Conservation (phyloP, 2,797 vertebrate species). For the Centropyge bicolor region DNA sequence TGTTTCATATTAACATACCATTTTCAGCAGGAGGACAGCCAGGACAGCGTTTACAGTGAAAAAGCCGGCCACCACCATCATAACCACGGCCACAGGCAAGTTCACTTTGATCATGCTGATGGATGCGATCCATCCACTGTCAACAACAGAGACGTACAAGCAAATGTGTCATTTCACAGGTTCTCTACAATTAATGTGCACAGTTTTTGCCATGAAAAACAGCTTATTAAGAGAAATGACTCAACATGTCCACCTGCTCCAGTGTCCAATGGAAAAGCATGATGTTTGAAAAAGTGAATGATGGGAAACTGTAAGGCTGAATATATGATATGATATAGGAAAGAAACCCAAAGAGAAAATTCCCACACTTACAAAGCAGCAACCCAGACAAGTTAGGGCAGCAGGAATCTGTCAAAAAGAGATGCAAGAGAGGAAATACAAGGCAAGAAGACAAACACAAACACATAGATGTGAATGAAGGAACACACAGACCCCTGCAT, state of each 20-base stretch:
- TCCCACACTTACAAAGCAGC: slow-evolving; percentile 75
- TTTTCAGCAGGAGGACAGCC: slow-evolving; percentile 92
- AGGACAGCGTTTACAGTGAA: slow-evolving; percentile 91
- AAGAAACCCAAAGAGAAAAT: slow-evolving; percentile 64
- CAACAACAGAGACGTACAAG: slow-evolving; percentile 42
- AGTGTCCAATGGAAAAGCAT: slow-evolving; percentile 37
- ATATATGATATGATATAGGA: slow-evolving; percentile 28
- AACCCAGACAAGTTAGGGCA: slow-evolving; percentile 74
- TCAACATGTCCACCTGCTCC: slow-evolving; percentile 5
- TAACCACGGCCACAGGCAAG: slow-evolving; percentile 89
- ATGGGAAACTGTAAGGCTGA: slow-evolving; percentile 23
- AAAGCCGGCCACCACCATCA: slow-evolving; percentile 96
- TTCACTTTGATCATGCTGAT: slow-evolving; percentile 79
- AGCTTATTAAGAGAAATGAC: background rate
- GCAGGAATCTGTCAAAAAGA: slow-evolving; percentile 82
- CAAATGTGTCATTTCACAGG: slow-evolving; percentile 10
- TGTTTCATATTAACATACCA: slow-evolving; percentile 79
- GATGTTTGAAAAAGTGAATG: slow-evolving; percentile 38
- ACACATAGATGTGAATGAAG: slow-evolving; percentile 48
- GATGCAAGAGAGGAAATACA: slow-evolving; percentile 68
- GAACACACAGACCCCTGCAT: slow-evolving; percentile 36
- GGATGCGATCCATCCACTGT: slow-evolving; percentile 94
- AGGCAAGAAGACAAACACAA: slow-evolving; percentile 46
- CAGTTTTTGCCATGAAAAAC: background rate
- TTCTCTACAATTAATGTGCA: background rate